Evolutionary conservation across 2,113 vertebrate species (phyloP), one percentile per base, ranked within the genome.

Genomic region (Scortum barcoo): DNA sequence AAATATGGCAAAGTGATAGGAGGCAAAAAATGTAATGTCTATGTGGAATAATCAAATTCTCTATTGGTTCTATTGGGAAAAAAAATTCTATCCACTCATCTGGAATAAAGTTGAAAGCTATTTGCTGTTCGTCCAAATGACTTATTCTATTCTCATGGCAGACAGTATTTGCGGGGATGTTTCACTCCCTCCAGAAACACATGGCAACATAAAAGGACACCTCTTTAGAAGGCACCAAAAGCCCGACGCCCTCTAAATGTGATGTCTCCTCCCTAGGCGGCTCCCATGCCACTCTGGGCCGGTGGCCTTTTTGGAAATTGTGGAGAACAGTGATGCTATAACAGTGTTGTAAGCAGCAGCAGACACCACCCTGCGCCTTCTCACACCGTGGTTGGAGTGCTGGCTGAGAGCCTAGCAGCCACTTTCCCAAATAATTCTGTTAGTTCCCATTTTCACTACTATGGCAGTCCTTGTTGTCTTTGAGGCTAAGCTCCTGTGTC

Each of bases 341-440:
- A 46, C 51, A 50, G 69, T 63, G 66, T 81, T 65, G 68, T 60
- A 67, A 78, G 78, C 75, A 78, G 68, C 62, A 56, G 80, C 58
- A 80, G 84, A 83, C 58, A 51, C 61, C 65, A 46, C 63, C 83
- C 54, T 78, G 87, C 57, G 22, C 81, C 71, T 86, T 85, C 48
- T 80, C 72, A 67, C 48, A 78, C 56, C 74, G 86, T 72, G 72
- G 80, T 66, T 78, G 53, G 53, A 80, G 53, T 76, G 83, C 73
- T 93, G 93, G 92, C 92, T 38, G 54, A 62, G 81, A 86, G 92
- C 93, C 93, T 89, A 81, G 85, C 68, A 88, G 80, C 86, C 92
- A 94, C 92, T 94, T 89, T 88, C 79, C 76, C 73, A 88, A 94
- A 91, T 92, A 94, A 93, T 92, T 91, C 70, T 87, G 78, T 91